Evolutionary conservation across 2,888 invertebrate species (phyloP), one percentile per base, ranked within the genome.

Genomic region (Pyralis farinalis): DNA sequence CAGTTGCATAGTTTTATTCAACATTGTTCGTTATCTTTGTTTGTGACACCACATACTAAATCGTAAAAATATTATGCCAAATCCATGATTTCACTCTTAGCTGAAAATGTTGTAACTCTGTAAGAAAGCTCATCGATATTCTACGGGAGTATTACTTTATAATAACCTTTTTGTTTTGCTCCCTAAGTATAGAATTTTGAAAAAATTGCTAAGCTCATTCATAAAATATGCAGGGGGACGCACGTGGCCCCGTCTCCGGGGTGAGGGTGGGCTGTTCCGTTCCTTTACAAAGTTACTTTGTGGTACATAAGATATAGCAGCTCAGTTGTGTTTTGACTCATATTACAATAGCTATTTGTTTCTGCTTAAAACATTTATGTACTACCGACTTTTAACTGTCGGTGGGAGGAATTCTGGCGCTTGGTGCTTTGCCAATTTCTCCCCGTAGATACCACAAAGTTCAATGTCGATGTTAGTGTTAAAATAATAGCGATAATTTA

Each of bases 341-440:
- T 43, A 40, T 47, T 44, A 47, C 32, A 40, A 42, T 44, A 35
- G 33, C 25, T 42, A 55, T 51, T 45, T 16, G 43, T 43, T 29
- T 41, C 34, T 42, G 39, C 38, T 45, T 31, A 34, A 39, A 35
- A 25, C 41, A 34, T 33, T 35, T 41, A 30, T 32, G n/a, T 25
- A 2, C 7, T 25, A 8, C 3, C 25, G 4, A 16, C 3, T 16
- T 37, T 31, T 31, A 31, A 12, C 9, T n/a, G 32, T 25, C 32
- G 10, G 12, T 31, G 27, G 25, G 12, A 12, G 7, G 25, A 25
- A 38, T 22, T 37, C 31, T 10, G 25, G 8, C 32, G 32, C 62
- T 80, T 84, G 83, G 78, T 74, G 53, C 62, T 63, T 65, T 77
- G 81, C 81, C 83, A 82, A 82, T 71, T 72, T 75, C 70, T 70